Evolutionary conservation across 2,113 vertebrate species (phyloP).

Genomic region (Nothobranchius furzeri): DNA sequence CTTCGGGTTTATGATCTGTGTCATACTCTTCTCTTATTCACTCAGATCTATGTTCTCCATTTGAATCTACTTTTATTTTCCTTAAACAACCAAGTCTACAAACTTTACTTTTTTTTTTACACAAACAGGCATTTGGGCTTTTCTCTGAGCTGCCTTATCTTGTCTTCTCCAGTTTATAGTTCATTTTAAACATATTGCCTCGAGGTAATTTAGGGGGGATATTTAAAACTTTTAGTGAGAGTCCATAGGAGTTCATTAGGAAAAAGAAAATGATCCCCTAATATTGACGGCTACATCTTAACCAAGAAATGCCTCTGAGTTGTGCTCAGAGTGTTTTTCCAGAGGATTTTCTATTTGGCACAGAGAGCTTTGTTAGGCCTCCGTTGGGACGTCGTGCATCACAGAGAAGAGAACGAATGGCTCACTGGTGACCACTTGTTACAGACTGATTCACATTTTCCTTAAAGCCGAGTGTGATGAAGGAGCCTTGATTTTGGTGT

Average conservation of each 20-base stretch:
- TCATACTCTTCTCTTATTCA: no score
- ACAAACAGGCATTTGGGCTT: background rate
- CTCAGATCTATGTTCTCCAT: no score
- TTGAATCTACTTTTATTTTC: no score
- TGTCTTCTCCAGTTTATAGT: background rate
- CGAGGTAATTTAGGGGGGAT: background rate
- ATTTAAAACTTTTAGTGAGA: background rate
- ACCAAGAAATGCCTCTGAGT: background rate
- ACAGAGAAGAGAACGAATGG: conserved; percentile 41
- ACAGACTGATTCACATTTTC: conserved; percentile 48
- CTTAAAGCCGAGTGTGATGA: no score
- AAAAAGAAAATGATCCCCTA: background rate
- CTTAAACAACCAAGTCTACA: background rate
- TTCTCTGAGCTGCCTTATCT: background rate
- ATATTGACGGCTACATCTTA: background rate
- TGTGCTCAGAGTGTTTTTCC: background rate
- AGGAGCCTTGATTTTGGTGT: no score
- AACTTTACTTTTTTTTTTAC: background rate
- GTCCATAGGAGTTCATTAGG: background rate
- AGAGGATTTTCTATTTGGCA: conserved; percentile 10
- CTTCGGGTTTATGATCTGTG: no score
- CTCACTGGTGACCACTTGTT: conserved; percentile 32
- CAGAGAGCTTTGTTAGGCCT: conserved; percentile 9
- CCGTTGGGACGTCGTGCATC: conserved; percentile 7
- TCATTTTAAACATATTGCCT: background rate